Percentiles rank a stretch among this genome's conserved stretches.
Conservation (phyloP, 2,113 vertebrate genomes). For the Patagioenas fasciata region DNA sequence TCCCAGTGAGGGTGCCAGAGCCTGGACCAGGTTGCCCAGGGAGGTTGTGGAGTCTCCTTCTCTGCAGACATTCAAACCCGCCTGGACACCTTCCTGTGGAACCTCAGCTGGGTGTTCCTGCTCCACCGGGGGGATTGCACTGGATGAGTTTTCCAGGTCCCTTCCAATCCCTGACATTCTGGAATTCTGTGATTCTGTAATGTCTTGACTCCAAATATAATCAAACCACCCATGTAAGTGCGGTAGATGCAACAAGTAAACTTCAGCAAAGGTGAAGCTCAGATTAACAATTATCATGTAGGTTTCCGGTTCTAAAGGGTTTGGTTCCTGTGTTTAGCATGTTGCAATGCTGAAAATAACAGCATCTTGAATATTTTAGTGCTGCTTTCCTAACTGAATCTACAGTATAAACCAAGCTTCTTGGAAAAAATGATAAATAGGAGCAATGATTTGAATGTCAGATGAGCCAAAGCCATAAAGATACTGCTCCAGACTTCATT, state of each 20-base stretch:
- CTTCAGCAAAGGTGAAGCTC: neutral
- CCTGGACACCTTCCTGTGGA: no score
- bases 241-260: neutral
- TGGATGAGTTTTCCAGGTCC: no score
- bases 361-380: neutral
- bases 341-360: neutral
- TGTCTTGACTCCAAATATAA: neutral
- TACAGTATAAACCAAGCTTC: neutral
- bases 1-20: no score
- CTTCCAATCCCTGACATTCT: no score
- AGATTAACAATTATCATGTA: neutral
- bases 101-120: no score
- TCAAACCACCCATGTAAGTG: neutral
- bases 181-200: no score
- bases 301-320: neutral
- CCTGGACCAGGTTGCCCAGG: no score
- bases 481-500: constrained; percentile 31
- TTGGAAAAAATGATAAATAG: constrained; percentile 7
- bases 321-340: neutral
- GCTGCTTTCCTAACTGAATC: neutral
- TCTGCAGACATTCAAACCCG: no score
- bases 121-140: no score
- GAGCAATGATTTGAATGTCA: neutral
- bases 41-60: no score
- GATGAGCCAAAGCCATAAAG: constrained; percentile 17